Evolutionary conservation across 2,113 vertebrate genomes (phyloP).

Genomic region (Lepus europaeus): DNA sequence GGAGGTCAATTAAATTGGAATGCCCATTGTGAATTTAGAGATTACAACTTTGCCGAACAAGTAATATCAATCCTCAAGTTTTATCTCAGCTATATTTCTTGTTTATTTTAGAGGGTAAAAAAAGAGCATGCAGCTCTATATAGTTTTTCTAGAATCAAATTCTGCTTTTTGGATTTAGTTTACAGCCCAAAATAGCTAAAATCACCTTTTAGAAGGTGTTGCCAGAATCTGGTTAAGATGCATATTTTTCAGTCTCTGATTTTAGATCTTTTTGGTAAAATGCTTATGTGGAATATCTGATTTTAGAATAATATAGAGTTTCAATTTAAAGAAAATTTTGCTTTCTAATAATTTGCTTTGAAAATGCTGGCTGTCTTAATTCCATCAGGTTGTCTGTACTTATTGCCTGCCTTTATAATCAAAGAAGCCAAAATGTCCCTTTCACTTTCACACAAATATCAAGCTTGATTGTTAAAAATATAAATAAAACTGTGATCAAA

Average conservation of each 20-base stretch:
- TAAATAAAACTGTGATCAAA: not conserved
- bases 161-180: constrained; percentile 68
- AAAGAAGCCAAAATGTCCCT: constrained; percentile 49
- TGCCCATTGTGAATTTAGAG: constrained; percentile 57
- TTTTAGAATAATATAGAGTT: constrained; percentile 36
- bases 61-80: constrained; percentile 68
- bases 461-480: not conserved
- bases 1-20: constrained; percentile 42
- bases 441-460: constrained; percentile 31
- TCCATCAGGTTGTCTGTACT: constrained; percentile 30
- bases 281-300: not conserved
- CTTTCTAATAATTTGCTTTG: constrained; percentile 48
- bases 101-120: constrained; percentile 68
- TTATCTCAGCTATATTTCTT: constrained; percentile 73
- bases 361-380: constrained; percentile 28
- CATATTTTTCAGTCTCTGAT: constrained; percentile 22
- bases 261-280: constrained; percentile 1
- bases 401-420: constrained; percentile 59
- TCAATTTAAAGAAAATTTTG: constrained; percentile 51
- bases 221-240: constrained; percentile 59
- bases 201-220: constrained; percentile 64
- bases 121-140: constrained; percentile 45
- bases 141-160: constrained; percentile 71
- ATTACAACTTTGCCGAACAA: constrained; percentile 3
- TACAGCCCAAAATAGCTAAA: constrained; percentile 47